phyloP scores from a whole-genome alignment of 2,888 invertebrate genomes.

The Marronus borbonicus region DNA sequence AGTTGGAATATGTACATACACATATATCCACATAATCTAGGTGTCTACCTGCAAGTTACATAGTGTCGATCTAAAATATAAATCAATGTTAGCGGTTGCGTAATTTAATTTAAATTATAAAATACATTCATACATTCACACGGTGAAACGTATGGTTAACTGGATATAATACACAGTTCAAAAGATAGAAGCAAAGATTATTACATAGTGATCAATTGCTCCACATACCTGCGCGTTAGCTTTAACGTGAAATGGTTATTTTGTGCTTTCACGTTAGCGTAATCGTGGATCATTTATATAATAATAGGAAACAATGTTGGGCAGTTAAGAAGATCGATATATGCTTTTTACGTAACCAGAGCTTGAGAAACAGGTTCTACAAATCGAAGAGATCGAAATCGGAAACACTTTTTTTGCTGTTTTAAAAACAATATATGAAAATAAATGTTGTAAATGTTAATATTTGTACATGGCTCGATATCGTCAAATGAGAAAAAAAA shows the following conservation, averaged over 20 bases:
- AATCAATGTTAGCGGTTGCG: constrained; percentile 29
- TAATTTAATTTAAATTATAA: constrained; percentile 40
- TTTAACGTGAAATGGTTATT: constrained; percentile 30
- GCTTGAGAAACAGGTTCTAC: constrained; percentile 19
- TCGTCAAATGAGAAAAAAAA: background rate
- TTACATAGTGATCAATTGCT: constrained; percentile 19
- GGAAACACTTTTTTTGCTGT: background rate
- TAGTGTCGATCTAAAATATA: constrained; percentile 9
- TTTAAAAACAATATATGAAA: background rate
- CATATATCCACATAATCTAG: background rate
- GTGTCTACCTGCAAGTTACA: constrained; percentile 1
- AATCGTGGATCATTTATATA: constrained; percentile 25
- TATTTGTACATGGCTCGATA: background rate
- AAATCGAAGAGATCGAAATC: background rate
- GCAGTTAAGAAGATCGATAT: background rate
- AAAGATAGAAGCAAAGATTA: constrained; percentile 25
- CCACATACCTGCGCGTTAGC: constrained; percentile 28
- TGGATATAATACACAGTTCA: constrained; percentile 8
- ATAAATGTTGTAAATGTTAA: too few relatives aligned
- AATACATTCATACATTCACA: constrained; percentile 17
- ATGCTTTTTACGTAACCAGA: constrained; percentile 17
- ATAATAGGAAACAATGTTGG: constrained; percentile 27
- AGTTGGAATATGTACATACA: too few relatives aligned
- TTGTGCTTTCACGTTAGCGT: constrained; percentile 35
- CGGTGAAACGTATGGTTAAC: constrained; percentile 32